These are phyloP conservation scores for Arrhopalites spinosus DNA, from an alignment of 2,888 invertebrate genomes.

Conservation along the genomic window DNA sequence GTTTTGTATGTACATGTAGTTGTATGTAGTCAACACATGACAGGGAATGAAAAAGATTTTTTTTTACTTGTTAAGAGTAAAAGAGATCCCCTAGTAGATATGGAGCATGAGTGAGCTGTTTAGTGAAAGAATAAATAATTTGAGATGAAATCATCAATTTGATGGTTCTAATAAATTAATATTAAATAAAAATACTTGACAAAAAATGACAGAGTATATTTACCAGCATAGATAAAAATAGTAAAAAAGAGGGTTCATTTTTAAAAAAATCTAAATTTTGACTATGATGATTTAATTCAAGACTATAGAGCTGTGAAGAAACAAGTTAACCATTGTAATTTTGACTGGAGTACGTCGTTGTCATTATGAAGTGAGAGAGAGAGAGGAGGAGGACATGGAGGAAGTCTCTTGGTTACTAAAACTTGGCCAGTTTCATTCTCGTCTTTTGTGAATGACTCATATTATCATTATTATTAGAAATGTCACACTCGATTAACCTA, in stretches of 20 bases:
- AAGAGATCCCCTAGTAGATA: background rate
- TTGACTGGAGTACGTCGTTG: background rate
- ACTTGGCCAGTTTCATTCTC: background rate
- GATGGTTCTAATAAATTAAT: too few species aligned
- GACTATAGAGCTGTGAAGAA: background rate
- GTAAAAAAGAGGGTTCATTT: too few species aligned
- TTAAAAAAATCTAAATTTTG: too few species aligned
- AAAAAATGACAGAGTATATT: too few species aligned
- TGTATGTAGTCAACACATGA: background rate
- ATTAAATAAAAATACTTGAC: too few species aligned
- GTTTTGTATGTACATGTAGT: background rate
- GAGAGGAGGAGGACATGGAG: background rate
- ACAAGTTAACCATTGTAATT: background rate
- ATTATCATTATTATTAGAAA: background rate
- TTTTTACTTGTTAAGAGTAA: background rate
- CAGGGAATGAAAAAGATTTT: background rate
- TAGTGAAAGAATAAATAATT: background rate
- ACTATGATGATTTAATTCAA: too few species aligned
- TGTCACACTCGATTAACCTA: conserved; percentile 4
- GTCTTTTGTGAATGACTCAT: background rate
- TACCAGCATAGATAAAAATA: too few species aligned
- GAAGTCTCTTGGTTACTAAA: background rate
- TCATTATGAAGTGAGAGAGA: background rate
- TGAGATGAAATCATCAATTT: too few species aligned
- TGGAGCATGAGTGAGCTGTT: background rate